Evolutionary conservation across 2,888 invertebrate species (phyloP).

Genomic region (Steromphala cineraria): DNA sequence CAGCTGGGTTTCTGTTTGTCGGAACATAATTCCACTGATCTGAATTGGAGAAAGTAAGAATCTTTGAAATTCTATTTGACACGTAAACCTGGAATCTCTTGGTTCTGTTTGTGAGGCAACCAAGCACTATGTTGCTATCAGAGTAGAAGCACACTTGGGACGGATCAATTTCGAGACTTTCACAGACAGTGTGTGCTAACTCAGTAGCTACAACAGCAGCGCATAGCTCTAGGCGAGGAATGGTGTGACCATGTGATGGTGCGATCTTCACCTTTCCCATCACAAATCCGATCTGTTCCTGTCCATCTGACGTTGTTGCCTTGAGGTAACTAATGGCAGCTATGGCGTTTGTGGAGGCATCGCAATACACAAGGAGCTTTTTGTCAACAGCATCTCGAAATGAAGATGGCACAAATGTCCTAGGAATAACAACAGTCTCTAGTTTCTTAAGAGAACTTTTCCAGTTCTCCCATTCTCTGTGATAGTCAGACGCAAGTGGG

Average conservation of each 20-base stretch:
- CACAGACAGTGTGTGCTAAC: too few species aligned
- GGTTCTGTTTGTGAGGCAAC: too few species aligned
- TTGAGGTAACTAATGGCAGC: conserved; percentile 26
- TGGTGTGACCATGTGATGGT: conserved; percentile 26
- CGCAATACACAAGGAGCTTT: conserved; percentile 31
- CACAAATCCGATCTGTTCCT: not conserved
- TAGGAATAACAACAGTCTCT: conserved; percentile 3
- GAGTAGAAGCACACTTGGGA: too few species aligned
- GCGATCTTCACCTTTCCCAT: too few species aligned
- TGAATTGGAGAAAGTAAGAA: too few species aligned
- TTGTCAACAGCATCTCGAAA: not conserved
- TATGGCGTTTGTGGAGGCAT: conserved; percentile 34
- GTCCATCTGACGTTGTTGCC: not conserved
- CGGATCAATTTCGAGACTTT: too few species aligned
- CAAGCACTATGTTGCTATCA: too few species aligned
- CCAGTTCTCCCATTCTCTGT: too few species aligned
- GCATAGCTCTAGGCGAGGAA: conserved; percentile 34
- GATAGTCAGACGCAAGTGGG: not conserved
- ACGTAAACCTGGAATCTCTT: too few species aligned
- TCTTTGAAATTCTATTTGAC: too few species aligned
- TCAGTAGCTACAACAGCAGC: conserved; percentile 36
- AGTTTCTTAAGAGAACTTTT: not conserved
- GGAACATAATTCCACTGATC: too few species aligned
- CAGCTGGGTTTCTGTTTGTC: too few species aligned
- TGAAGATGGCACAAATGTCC: conserved; percentile 8